Evolutionary conservation across 1,140 invertebrate species (phyloP).

Genomic region (Eriosoma lanigerum): DNA sequence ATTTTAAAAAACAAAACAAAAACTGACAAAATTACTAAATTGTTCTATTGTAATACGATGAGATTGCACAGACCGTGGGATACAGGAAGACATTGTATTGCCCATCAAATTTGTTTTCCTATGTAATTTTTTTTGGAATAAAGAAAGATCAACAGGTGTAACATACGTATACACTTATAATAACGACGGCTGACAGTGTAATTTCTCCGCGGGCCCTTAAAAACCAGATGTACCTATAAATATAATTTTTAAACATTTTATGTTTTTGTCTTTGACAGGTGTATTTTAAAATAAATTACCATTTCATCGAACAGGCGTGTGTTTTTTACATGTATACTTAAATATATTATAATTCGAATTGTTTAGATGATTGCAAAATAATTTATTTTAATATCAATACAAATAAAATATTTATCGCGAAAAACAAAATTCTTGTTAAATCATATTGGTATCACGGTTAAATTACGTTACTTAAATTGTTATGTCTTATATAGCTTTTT

Average conservation of each 20-base stretch:
- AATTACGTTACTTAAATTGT: background rate
- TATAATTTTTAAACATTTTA: background rate
- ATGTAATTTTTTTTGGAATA: background rate
- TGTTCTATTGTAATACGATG: background rate
- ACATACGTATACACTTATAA: background rate
- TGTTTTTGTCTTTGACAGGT: background rate
- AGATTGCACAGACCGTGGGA: constrained; percentile 23
- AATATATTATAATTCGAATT: too few species aligned
- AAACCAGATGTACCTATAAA: constrained; percentile 12
- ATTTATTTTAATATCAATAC: too few species aligned
- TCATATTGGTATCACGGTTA: too few species aligned
- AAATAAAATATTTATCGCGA: background rate
- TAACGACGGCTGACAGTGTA: background rate
- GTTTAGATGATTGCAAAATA: too few species aligned
- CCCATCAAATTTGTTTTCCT: background rate
- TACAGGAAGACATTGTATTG: background rate
- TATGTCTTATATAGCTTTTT: background rate
- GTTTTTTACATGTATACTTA: too few species aligned
- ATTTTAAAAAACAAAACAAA: background rate
- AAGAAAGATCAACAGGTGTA: constrained; percentile 30
- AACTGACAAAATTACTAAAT: background rate
- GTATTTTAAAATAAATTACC: constrained; percentile 31
- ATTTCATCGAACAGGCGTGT: background rate
- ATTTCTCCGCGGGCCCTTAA: background rate
- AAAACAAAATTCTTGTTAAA: constrained; percentile 3